Base-by-base conservation (phyloP, 2,888 invertebrate species). In the Parelbella ahira region DNA sequence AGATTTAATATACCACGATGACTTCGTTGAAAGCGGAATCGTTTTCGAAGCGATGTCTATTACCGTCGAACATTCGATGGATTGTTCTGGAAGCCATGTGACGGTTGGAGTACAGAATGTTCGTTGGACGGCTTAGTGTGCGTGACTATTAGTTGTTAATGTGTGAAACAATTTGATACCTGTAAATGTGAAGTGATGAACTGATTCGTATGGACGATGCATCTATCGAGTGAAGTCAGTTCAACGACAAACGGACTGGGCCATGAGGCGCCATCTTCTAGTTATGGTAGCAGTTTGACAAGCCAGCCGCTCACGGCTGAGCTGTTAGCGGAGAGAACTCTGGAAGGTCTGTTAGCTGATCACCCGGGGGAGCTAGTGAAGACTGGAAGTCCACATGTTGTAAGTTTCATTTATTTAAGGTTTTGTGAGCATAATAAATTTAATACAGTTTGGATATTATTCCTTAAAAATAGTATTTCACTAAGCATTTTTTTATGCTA, bases 321-420 rank as follows among this genome's bases (percentile, higher is more conserved):
- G 71, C 88, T 94, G 32, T 80, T 96, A 52, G 94, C 95, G 29
- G 96, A 96, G 67, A 89, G 95, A 51, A 95, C 96, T 1, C 82
- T 96, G 49, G 95, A 95, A 69, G 94, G 94, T 33, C 88, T 96
- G 48, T 82, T 97, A 47, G 93, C 95, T 37, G 97, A 97, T 66
- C 97, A 97, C 83, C 96, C 97, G 1, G 97, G 97, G 8, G 96
- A 97, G 81, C 87, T 98, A 53, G 93, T 97, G 46, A 91, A 97
- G 69, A 99, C 99, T 53, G 98, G 98, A n/a, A 93, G 94, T 68
- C 97, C 97, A 1, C 94, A 97, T 88, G 93, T 98, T 75, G 93
- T 97, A 60, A 86, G 89, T 80, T n/a, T n/a, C n/a, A n/a, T n/a
- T n/a, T n/a, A n/a, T n/a, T n/a, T n/a, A n/a, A n/a, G n/a, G n/a